Evolutionary conservation across 2,888 invertebrate species (phyloP).

Genomic region (Pterostichus madidus): DNA sequence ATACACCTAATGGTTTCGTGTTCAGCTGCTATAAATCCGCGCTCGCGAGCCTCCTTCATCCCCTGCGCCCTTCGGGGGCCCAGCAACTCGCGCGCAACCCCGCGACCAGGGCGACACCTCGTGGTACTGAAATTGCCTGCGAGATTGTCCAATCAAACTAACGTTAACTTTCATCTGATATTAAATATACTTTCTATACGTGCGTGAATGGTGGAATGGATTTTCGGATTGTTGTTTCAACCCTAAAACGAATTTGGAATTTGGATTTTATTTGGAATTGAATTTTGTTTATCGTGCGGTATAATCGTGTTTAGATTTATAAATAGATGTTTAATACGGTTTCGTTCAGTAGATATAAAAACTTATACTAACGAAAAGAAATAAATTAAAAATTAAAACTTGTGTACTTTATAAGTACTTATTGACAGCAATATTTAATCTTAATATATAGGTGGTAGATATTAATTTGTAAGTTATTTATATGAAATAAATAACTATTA

Average conservation of each 20-base stretch:
- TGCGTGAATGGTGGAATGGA: constrained; percentile 42
- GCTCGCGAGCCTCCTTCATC: background rate
- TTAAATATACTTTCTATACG: constrained; percentile 60
- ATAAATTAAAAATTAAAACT: no score
- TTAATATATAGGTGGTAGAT: no score
- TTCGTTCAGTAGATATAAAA: no score
- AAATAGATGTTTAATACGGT: constrained; percentile 8
- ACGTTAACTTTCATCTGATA: constrained; percentile 70
- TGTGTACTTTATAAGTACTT: background rate
- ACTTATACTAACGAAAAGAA: no score
- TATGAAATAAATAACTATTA: no score
- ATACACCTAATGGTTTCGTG: constrained; percentile 65
- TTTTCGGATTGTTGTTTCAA: background rate
- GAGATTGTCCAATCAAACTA: constrained; percentile 76
- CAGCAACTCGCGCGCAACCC: constrained; percentile 17
- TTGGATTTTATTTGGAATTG: constrained; percentile 32
- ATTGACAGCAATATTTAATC: background rate
- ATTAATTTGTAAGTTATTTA: no score
- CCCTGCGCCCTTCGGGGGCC: constrained; percentile 17
- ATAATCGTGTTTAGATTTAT: background rate
- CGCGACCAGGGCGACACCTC: constrained; percentile 74
- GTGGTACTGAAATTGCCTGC: constrained; percentile 76
- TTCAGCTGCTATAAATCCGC: constrained; percentile 57
- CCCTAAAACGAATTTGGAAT: constrained; percentile 25
- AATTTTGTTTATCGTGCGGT: no score